Evolutionary conservation across 2,113 vertebrate genomes (phyloP).

Genomic region (Arvicanthis niloticus): DNA sequence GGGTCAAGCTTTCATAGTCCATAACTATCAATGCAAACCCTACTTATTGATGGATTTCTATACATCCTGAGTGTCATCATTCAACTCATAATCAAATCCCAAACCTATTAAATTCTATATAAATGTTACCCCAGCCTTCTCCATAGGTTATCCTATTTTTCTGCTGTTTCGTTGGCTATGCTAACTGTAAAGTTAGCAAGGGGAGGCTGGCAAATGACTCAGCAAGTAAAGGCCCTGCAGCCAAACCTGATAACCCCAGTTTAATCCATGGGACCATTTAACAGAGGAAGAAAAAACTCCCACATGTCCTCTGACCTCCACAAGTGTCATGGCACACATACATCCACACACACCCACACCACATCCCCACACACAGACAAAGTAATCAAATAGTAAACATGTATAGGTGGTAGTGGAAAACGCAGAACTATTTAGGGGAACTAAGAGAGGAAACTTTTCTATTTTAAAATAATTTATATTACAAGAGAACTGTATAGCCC

Average conservation of each 20-base stretch:
- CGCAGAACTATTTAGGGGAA: background rate
- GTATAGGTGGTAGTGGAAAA: background rate
- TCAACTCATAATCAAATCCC: conserved; percentile 58
- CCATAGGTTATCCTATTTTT: background rate
- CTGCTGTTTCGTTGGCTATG: conserved; percentile 27
- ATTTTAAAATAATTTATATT: conserved; percentile 42
- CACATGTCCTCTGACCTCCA: background rate
- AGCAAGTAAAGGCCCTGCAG: background rate
- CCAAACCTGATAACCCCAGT: background rate
- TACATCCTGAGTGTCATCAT: conserved; percentile 15
- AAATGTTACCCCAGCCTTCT: background rate
- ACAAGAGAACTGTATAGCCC: background rate
- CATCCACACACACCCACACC: background rate
- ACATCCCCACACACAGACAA: background rate
- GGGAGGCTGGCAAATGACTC: background rate
- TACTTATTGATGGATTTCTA: conserved; percentile 69
- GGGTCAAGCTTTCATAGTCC: conserved; percentile 68
- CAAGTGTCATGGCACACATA: background rate
- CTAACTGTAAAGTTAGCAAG: conserved; percentile 9
- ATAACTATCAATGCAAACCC: conserved; percentile 66
- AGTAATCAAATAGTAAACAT: background rate
- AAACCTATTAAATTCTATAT: background rate
- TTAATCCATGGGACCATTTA: background rate
- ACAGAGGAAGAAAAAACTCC: background rate
- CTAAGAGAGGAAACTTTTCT: conserved; percentile 1